Evolutionary conservation across 2,888 invertebrate species (phyloP).

Genomic region (Microctonus brassicae): DNA sequence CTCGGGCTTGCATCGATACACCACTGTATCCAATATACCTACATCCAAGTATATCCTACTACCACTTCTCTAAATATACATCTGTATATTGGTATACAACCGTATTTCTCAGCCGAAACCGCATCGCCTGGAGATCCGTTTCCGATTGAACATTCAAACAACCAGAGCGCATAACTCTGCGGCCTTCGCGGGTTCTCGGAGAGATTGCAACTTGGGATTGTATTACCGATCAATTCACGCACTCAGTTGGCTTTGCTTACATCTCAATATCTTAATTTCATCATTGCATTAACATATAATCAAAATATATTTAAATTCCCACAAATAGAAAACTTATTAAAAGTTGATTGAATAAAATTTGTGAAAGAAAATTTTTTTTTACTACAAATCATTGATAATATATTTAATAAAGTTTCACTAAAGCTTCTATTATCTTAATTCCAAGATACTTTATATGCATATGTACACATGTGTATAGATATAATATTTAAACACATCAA

Average conservation of each 20-base stretch:
- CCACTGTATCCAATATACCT: not conserved
- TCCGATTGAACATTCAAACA: constrained; percentile 47
- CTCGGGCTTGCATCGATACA: constrained; percentile 7
- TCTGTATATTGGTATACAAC: not conserved
- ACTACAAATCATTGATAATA: too few species aligned
- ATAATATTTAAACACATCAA: too few species aligned
- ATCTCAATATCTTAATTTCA: not conserved
- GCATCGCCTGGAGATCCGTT: constrained; percentile 48
- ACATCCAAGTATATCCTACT: not conserved
- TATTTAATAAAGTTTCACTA: too few species aligned
- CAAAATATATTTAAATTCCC: too few species aligned
- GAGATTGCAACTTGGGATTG: constrained; percentile 54
- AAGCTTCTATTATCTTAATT: too few species aligned
- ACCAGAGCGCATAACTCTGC: constrained; percentile 50
- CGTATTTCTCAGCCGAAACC: constrained; percentile 42
- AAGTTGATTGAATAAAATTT: too few species aligned
- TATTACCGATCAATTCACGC: constrained; percentile 48
- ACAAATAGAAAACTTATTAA: too few species aligned
- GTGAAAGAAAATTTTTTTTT: too few species aligned
- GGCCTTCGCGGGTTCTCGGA: constrained; percentile 49
- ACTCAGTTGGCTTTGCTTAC: constrained; percentile 18
- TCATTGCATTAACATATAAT: not conserved
- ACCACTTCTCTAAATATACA: not conserved
- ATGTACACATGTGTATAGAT: too few species aligned
- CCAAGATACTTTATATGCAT: too few species aligned